Evolutionary conservation across 2,113 vertebrate species (phyloP).

Genomic region (Centropus bengalensis): DNA sequence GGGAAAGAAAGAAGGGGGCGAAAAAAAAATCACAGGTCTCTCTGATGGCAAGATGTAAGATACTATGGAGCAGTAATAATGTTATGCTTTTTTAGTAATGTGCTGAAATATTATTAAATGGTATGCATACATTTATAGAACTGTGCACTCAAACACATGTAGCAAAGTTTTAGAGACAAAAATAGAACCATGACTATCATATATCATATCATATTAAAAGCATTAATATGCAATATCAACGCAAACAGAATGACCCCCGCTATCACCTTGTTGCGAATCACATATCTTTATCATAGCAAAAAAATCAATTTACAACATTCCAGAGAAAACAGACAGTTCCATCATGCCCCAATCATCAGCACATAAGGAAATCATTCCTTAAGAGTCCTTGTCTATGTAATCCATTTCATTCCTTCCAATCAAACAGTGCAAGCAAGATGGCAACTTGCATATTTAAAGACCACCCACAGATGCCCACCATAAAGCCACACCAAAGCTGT

Average conservation of each 20-base stretch:
- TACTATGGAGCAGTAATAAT: neutral
- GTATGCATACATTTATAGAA: neutral
- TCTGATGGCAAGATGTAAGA: neutral
- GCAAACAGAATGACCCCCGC: neutral
- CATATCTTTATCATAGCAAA: neutral
- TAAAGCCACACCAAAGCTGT: neutral
- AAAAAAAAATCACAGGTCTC: neutral
- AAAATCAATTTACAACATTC: neutral
- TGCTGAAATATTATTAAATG: neutral
- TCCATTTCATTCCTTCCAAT: neutral
- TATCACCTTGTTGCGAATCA: neutral
- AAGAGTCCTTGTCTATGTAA: neutral
- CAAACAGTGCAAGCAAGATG: neutral
- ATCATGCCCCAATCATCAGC: neutral
- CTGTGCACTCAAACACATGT: neutral
- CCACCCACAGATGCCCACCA: neutral
- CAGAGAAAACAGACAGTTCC: neutral
- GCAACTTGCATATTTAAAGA: neutral
- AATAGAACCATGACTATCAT: neutral
- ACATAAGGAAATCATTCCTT: neutral
- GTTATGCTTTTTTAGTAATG: neutral
- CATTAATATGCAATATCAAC: neutral
- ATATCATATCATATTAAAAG: neutral
- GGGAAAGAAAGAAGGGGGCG: neutral
- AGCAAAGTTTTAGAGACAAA: neutral